Percentiles rank a stretch among this genome's conserved stretches.
Conservation (phyloP, 1,140 invertebrate species). For the Aphelinus atriplicis region DNA sequence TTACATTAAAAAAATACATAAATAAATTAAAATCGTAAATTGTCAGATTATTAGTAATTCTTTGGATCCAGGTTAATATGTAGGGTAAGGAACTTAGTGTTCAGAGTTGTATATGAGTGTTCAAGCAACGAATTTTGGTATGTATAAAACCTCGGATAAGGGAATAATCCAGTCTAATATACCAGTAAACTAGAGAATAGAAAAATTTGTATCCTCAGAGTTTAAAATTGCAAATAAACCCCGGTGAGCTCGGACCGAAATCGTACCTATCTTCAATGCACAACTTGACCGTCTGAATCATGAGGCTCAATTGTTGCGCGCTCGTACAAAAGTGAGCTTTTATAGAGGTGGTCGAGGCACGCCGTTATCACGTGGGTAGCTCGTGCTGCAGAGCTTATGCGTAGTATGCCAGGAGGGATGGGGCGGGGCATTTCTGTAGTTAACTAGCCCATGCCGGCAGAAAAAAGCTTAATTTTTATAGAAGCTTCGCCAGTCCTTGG, state of each 20-base stretch:
- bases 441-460: slow-evolving; percentile 41
- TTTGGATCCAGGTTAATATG: too few relatives aligned
- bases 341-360: slow-evolving; percentile 42
- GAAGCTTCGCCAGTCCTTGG: neutral
- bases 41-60: too few relatives aligned
- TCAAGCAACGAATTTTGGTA: too few relatives aligned
- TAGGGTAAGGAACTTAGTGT: too few relatives aligned
- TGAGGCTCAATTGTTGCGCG: slow-evolving; percentile 53
- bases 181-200: neutral
- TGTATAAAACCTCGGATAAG: neutral
- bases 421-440: slow-evolving; percentile 46
- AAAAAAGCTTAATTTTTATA: slow-evolving; percentile 27
- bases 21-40: too few relatives aligned
- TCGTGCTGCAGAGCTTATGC: slow-evolving; percentile 47
- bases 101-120: too few relatives aligned
- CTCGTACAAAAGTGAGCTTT: slow-evolving; percentile 55
- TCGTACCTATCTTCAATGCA: slow-evolving; percentile 18
- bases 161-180: neutral
- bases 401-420: slow-evolving; percentile 35
- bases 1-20: too few relatives aligned
- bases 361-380: slow-evolving; percentile 50
- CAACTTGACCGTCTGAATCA: slow-evolving; percentile 49
- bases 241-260: neutral
- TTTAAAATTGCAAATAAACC: neutral
- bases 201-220: neutral